Evolutionary conservation across 1,140 invertebrate species (phyloP).

Genomic region (Trialeurodes vaporariorum): DNA sequence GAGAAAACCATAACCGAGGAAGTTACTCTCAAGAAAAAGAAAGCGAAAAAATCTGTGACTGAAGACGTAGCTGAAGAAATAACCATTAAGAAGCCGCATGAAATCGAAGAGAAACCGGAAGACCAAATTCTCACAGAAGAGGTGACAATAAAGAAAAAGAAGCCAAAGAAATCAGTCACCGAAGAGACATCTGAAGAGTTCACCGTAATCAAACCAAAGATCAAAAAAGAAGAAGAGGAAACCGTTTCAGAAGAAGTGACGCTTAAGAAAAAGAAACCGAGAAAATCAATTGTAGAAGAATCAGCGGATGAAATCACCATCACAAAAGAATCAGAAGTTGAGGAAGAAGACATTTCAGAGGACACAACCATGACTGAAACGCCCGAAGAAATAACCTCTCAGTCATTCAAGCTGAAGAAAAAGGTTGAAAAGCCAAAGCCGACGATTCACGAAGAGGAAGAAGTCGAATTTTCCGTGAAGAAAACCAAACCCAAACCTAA

Average conservation of each 20-base stretch:
- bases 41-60: conserved; percentile 6
- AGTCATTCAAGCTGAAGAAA: not conserved
- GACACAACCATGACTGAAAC: conserved; percentile 11
- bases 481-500: conserved; percentile 25
- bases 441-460: conserved; percentile 23
- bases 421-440: conserved; percentile 31
- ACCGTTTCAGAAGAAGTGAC: conserved; percentile 12
- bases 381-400: conserved; percentile 18
- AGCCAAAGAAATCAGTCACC: conserved; percentile 9
- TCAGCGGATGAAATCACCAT: not conserved
- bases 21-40: conserved; percentile 13
- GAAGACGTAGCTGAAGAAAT: not conserved
- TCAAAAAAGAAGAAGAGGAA: conserved; percentile 8
- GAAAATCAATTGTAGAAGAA: conserved; percentile 5
- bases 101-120: conserved; percentile 27
- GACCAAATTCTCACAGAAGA: conserved; percentile 23
- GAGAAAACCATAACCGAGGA: conserved; percentile 12
- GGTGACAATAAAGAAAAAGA: conserved; percentile 19
- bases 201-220: not conserved
- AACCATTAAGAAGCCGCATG: conserved; percentile 16
- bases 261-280: conserved; percentile 12
- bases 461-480: conserved; percentile 26
- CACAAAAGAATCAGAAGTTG: not conserved
- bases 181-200: conserved; percentile 19
- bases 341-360: conserved; percentile 14